Evolutionary conservation across 2,113 vertebrate species (phyloP).

Genomic region (Oreochromis niloticus): DNA sequence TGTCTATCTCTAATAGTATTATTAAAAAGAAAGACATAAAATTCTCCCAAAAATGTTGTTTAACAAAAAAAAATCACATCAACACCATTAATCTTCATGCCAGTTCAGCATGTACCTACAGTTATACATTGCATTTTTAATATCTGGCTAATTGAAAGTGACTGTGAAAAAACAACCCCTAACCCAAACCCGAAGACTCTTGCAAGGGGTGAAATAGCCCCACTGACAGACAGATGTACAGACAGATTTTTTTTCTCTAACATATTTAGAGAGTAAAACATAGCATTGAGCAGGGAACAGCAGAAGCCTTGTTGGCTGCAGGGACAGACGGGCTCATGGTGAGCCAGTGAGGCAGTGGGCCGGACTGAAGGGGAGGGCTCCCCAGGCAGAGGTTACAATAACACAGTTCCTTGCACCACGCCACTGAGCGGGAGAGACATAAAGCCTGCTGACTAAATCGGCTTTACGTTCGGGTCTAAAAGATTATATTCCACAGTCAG

Average conservation of each 20-base stretch:
- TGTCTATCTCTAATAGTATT: not conserved
- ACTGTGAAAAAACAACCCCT: slow-evolving; percentile 27
- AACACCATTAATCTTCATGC: not conserved
- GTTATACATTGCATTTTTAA: slow-evolving; percentile 12
- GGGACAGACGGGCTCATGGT: slow-evolving; percentile 47
- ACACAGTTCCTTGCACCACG: slow-evolving; percentile 40
- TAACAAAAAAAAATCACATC: not conserved
- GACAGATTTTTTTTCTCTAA: slow-evolving; percentile 28
- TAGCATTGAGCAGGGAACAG: slow-evolving; percentile 60
- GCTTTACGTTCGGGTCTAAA: not conserved
- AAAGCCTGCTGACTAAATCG: not conserved
- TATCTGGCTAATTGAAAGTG: slow-evolving; percentile 46
- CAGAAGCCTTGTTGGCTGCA: slow-evolving; percentile 63
- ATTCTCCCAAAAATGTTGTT: not conserved
- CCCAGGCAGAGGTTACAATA: slow-evolving; percentile 58
- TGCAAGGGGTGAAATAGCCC: slow-evolving; percentile 35
- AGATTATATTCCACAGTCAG: not conserved
- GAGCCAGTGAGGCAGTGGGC: slow-evolving; percentile 49
- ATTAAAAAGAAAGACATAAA: not conserved
- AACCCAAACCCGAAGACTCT: slow-evolving; percentile 28
- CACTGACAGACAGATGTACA: slow-evolving; percentile 57
- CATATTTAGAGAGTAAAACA: slow-evolving; percentile 66
- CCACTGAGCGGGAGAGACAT: slow-evolving; percentile 10
- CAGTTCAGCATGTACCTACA: not conserved
- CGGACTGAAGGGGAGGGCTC: slow-evolving; percentile 30